Conservation (phyloP, 2,113 vertebrate genomes). For the Rhabdomys dilectus region DNA sequence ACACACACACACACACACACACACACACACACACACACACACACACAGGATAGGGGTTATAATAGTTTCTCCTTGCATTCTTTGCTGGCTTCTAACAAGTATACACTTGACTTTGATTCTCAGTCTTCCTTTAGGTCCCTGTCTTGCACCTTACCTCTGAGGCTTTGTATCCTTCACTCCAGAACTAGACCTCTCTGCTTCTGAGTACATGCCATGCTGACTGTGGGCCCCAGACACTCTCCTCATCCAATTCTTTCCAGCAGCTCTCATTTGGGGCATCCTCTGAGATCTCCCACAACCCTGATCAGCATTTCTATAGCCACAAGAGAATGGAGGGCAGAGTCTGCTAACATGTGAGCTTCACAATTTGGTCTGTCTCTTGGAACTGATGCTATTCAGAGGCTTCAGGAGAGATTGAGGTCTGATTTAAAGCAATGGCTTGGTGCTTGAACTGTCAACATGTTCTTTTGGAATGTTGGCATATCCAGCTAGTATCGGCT, state of each 20-base stretch:
- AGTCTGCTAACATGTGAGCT: background rate
- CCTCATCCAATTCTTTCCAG: background rate
- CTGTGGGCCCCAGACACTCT: background rate
- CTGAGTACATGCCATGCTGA: background rate
- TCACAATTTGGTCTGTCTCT: background rate
- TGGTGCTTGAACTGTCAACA: background rate
- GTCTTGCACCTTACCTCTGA: background rate
- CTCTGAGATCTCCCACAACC: background rate
- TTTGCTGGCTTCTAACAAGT: background rate
- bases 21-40: too few relatives aligned
- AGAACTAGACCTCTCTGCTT: background rate
- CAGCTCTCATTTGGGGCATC: rapidly evolving
- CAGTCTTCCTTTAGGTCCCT: background rate
- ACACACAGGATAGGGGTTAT: background rate
- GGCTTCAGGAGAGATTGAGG: background rate
- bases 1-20: background rate
- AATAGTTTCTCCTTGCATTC: background rate
- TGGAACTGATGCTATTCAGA: background rate
- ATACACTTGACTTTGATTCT: background rate
- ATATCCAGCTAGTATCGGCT: conserved; percentile 42
- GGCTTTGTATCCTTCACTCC: background rate
- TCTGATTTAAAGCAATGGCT: background rate
- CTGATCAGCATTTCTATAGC: background rate
- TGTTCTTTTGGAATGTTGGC: background rate
- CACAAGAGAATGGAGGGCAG: rapidly evolving